Conservation (phyloP, 2,113 vertebrate species). For the Urocynchramus pylzowi region DNA sequence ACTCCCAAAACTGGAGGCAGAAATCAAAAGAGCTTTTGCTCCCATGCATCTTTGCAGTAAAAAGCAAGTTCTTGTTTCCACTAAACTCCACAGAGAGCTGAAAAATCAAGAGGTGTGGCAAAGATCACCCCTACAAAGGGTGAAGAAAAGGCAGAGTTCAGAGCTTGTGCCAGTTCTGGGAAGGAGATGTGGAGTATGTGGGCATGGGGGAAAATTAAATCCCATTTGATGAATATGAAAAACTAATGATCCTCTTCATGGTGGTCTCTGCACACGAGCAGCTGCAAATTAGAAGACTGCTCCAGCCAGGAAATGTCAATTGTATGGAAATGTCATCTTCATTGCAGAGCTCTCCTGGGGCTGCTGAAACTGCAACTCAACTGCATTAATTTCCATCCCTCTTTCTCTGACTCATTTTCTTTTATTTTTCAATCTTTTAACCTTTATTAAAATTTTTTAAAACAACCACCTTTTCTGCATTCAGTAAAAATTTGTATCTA, state of each 20-base stretch:
- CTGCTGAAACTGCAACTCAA: constrained; percentile 6
- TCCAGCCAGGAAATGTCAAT: constrained; percentile 52
- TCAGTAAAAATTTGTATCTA: background rate
- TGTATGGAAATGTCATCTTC: constrained; percentile 66
- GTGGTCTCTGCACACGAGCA: constrained; percentile 22
- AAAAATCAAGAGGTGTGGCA: background rate
- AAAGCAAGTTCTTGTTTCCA: background rate
- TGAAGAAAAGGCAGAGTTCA: background rate
- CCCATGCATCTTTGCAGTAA: background rate
- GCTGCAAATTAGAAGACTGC: constrained; percentile 33
- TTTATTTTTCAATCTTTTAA: constrained; percentile 42
- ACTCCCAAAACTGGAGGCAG: background rate
- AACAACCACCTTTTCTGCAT: background rate
- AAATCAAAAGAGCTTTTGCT: background rate
- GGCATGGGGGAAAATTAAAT: background rate
- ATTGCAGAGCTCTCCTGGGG: constrained; percentile 7
- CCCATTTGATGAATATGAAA: constrained; percentile 15
- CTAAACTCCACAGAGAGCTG: background rate
- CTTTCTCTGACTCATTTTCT: background rate
- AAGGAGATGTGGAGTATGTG: background rate
- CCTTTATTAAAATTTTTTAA: background rate
- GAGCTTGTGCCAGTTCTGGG: background rate
- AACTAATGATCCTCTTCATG: constrained; percentile 48
- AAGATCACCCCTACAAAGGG: background rate
- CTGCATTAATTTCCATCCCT: constrained; percentile 46